Evolutionary conservation across 37 sponge, comb jelly and placozoan genomes (phyloP).

Genomic region (Lycopodina hypogea): DNA sequence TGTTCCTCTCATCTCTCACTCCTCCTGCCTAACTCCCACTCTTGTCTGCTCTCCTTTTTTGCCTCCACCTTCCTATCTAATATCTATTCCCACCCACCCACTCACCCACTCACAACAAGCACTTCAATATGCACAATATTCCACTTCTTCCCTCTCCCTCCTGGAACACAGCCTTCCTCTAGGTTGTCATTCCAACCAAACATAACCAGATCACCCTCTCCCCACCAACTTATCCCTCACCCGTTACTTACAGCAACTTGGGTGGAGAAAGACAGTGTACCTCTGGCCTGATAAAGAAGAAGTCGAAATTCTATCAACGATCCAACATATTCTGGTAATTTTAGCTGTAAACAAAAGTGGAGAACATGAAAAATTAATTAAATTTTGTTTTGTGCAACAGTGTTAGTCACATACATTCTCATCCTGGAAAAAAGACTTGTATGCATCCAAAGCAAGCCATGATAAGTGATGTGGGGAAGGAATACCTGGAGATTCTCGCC

Average conservation of each 20-base stretch:
- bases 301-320: slow-evolving; percentile 55
- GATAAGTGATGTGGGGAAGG: slow-evolving; percentile 75
- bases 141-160: too few relatives aligned
- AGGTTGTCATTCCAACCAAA: too few relatives aligned
- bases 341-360: slow-evolving; percentile 3
- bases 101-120: too few relatives aligned
- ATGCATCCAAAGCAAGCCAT: slow-evolving; percentile 57
- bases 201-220: too few relatives aligned
- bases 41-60: too few relatives aligned
- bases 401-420: slow-evolving; percentile 17
- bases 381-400: not conserved
- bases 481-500: slow-evolving; percentile 45
- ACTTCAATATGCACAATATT: too few relatives aligned
- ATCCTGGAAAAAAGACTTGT: slow-evolving; percentile 25
- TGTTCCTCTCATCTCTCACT: too few relatives aligned
- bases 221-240: too few relatives aligned
- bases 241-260: slow-evolving; percentile 48
- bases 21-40: too few relatives aligned
- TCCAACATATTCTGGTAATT: slow-evolving; percentile 32
- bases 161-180: too few relatives aligned
- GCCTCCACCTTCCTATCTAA: too few relatives aligned
- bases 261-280: slow-evolving; percentile 11
- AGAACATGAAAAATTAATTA: not conserved
- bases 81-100: too few relatives aligned
- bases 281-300: slow-evolving; percentile 37